A percentile compares a stretch with the other conserved stretches of the same genome.
Conservation (phyloP, 2,113 vertebrate species). For the Pan paniscus region DNA sequence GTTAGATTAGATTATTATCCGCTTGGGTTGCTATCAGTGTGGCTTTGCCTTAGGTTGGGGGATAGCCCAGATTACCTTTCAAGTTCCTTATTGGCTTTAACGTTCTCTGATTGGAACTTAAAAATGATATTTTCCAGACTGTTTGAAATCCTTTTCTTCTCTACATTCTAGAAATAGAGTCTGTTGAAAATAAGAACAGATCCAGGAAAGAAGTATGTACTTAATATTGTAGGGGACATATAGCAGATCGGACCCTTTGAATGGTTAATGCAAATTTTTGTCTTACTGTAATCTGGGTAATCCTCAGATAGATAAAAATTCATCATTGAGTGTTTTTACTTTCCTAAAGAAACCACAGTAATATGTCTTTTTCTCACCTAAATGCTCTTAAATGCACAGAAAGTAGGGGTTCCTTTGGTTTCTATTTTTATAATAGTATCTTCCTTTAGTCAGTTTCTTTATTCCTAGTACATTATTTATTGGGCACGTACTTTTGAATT, state of each 20-base stretch:
- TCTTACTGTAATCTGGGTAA: neutral
- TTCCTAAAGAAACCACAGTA: neutral
- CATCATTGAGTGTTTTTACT: neutral
- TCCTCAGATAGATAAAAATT: neutral
- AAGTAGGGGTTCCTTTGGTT: neutral
- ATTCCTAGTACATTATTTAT: neutral
- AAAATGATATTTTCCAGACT: slow-evolving; percentile 7
- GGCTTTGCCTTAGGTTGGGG: slow-evolving; percentile 29
- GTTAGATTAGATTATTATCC: slow-evolving; percentile 59
- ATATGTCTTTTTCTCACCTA: neutral
- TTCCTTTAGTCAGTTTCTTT: slow-evolving; percentile 23
- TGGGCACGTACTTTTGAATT: neutral
- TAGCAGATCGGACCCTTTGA: neutral
- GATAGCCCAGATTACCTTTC: slow-evolving; percentile 32
- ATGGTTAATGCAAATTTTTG: slow-evolving; percentile 16
- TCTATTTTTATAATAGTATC: slow-evolving; percentile 2
- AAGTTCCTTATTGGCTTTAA: slow-evolving; percentile 15
- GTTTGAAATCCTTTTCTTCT: neutral
- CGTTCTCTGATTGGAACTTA: slow-evolving; percentile 30
- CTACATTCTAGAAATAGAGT: neutral
- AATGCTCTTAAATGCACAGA: neutral
- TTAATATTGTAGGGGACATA: neutral
- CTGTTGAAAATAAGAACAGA: slow-evolving; percentile 47
- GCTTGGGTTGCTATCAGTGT: neutral
- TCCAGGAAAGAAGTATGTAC: neutral